Base-by-base conservation (phyloP, 2,797 vertebrate species). In the Hypotaenidia okinawae region DNA sequence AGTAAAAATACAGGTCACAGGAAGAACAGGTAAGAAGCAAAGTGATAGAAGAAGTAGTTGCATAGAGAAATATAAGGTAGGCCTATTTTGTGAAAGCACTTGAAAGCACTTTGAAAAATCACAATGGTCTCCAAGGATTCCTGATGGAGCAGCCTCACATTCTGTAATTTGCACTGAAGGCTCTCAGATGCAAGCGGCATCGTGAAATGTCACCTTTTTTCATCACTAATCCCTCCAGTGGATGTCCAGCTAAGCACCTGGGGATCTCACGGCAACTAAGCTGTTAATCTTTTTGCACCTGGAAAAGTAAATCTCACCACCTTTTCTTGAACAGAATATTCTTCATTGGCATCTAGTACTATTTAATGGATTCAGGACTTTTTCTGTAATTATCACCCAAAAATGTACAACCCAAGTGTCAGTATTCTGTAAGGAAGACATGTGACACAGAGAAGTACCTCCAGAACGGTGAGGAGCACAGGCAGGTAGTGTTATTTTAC, bases 81-180 rank as follows among this genome's bases (percentile, higher is more conserved):
- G 47, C 25, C 18, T 83, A 62, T 95, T 94, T 93, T 63, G 49
- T 93, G 72, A 93, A 76, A 89, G 37, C 67, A 89, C 84, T 94
- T 95, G 88, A 76, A 94, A 92, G 57, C 62, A 82, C 55, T 93
- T 89, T 47, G 72, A 69, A 87, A 97, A 96, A 96, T 58, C 94
- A 91, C 55, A 94, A 7, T 57, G 28, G 11, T 76, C 77, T 91
- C 93, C 81, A 45, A 87, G 88, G 90, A 92, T 84, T 94, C 89
- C 68, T 95, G 90, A 95, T 87, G 70, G 80, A 93, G 72, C 66
- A 94, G 54, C 94, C 83, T 95, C 66, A 91, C 64, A 80, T 87
- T 91, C 22, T 6, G 41, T 62, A 94, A 76, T 79, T 96, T 91
- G 45, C 51, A 87, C 82, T 87, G 88, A 95, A 94, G 39, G 33